These are phyloP conservation scores for Drosophila serrata DNA, from an alignment of 1,140 invertebrate genomes.

Conservation along the genomic window DNA sequence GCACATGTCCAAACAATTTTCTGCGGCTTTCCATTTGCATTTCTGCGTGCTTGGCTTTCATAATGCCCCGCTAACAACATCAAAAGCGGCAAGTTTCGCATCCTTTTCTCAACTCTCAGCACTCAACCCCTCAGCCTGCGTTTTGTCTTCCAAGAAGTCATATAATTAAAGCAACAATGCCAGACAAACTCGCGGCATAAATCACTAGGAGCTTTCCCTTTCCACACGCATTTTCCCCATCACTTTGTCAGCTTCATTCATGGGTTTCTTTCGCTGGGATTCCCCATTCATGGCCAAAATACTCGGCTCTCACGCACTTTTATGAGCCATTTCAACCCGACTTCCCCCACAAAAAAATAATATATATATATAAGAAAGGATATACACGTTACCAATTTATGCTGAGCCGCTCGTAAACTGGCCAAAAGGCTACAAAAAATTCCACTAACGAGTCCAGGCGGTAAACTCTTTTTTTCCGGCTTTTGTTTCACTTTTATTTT, in stretches of 20 bases:
- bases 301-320: slow-evolving; percentile 70
- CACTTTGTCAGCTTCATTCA: slow-evolving; percentile 41
- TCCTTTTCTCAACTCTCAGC: slow-evolving; percentile 9
- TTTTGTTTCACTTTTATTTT: neutral
- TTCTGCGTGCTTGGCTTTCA: slow-evolving; percentile 63
- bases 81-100: slow-evolving; percentile 27
- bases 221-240: neutral
- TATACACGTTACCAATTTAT: slow-evolving; percentile 53
- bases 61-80: slow-evolving; percentile 36
- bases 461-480: slow-evolving; percentile 44
- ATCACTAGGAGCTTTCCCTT: slow-evolving; percentile 39
- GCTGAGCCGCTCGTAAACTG: slow-evolving; percentile 59
- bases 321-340: slow-evolving; percentile 41
- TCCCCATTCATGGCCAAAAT: slow-evolving; percentile 76
- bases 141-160: slow-evolving; percentile 10
- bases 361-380: slow-evolving; percentile 21
- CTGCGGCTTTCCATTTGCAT: slow-evolving; percentile 68
- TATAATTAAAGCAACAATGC: slow-evolving; percentile 74
- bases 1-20: slow-evolving; percentile 38
- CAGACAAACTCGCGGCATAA: slow-evolving; percentile 72
- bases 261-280: slow-evolving; percentile 32
- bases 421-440: slow-evolving; percentile 53
- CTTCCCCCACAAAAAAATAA: neutral
- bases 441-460: slow-evolving; percentile 61
- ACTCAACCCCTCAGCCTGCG: neutral